A percentile compares a stretch with the other conserved stretches of the same genome.
Conservation (phyloP, 2,113 vertebrate species). For the Symphodus melops region DNA sequence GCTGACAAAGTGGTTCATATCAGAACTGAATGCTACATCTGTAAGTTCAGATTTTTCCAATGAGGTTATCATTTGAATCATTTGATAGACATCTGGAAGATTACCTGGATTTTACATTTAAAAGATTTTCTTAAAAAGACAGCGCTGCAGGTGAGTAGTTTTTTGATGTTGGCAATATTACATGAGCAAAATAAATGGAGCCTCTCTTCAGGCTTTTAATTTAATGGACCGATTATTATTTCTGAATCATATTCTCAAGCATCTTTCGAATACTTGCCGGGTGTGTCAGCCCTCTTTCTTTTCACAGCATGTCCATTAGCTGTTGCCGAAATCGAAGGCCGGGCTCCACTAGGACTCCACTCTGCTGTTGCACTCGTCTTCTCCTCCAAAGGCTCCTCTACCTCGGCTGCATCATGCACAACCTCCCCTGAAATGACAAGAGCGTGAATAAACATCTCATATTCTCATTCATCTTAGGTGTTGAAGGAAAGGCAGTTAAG, state of each 20-base stretch:
- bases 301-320: slow-evolving; percentile 86
- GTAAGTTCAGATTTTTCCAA: neutral
- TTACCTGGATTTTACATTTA: too few species aligned
- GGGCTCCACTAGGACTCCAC: slow-evolving; percentile 83
- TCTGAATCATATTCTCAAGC: neutral
- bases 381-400: slow-evolving; percentile 87
- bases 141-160: neutral
- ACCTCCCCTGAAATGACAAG: slow-evolving; percentile 72
- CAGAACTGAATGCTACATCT: slow-evolving; percentile 5
- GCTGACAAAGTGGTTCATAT: slow-evolving; percentile 1
- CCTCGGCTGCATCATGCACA: slow-evolving; percentile 82
- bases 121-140: neutral
- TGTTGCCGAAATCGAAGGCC: slow-evolving; percentile 83
- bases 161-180: too few species aligned
- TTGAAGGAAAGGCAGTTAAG: neutral
- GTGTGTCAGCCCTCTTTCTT: slow-evolving; percentile 86
- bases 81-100: too few species aligned
- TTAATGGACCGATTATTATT: neutral
- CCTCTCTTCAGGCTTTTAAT: neutral
- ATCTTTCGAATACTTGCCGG: slow-evolving; percentile 79
- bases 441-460: slow-evolving; percentile 1
- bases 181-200: neutral
- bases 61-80: neutral
- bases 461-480: neutral
- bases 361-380: slow-evolving; percentile 74